These are phyloP conservation scores for Malurus alboscapulatus DNA, from an alignment of 2,113 vertebrate species.

Conservation along the genomic window DNA sequence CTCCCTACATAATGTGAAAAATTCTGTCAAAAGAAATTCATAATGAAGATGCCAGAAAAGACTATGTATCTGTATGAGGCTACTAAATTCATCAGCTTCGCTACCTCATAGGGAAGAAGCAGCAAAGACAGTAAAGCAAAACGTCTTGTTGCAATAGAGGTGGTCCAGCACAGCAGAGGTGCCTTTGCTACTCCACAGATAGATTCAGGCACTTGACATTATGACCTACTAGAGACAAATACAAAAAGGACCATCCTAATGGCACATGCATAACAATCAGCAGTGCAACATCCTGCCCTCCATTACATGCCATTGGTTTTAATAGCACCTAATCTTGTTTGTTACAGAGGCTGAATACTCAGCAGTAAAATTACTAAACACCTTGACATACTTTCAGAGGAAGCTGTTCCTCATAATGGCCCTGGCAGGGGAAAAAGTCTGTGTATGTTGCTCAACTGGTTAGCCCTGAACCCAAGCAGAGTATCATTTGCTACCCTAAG, in stretches of 20 bases:
- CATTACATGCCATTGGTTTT: neutral
- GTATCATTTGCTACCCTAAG: neutral
- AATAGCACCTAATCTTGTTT: neutral
- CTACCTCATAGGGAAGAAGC: neutral
- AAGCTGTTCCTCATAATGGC: neutral
- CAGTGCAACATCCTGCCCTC: neutral
- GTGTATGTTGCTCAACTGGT: neutral
- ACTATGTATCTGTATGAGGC: neutral
- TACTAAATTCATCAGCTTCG: neutral
- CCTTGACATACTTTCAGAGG: neutral
- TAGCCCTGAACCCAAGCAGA: neutral
- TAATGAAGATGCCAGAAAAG: neutral
- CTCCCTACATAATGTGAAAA: neutral
- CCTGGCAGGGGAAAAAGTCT: neutral
- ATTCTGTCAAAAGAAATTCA: neutral
- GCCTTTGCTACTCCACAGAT: neutral
- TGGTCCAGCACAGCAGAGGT: neutral
- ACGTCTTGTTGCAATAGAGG: neutral
- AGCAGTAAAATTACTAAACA: neutral
- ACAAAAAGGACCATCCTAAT: neutral
- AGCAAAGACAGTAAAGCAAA: neutral
- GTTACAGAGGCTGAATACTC: neutral
- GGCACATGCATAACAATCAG: neutral
- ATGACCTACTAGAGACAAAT: neutral
- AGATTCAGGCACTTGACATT: neutral